Conservation (phyloP, 2,888 invertebrate genomes). For the Noctua comes region DNA sequence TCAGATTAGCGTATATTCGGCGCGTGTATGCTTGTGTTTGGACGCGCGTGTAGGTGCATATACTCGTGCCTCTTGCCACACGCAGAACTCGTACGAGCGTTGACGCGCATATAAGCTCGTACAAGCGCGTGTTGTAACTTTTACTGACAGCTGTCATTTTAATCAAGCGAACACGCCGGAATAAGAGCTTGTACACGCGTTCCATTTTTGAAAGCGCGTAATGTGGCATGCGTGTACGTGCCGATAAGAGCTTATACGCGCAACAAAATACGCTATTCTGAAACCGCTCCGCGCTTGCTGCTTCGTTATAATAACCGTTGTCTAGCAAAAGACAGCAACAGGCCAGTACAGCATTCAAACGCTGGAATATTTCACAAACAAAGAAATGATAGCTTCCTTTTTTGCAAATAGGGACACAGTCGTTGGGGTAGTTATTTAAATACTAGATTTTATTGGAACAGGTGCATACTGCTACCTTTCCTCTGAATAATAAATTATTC, state of each 20-base stretch:
- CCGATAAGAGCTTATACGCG: background rate
- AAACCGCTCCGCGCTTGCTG: background rate
- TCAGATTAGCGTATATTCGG: background rate
- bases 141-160: background rate
- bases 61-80: background rate
- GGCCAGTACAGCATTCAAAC: background rate
- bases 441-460: constrained; percentile 22
- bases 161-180: background rate
- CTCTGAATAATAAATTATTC: constrained; percentile 26
- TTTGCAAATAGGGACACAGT: background rate
- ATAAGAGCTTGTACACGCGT: background rate
- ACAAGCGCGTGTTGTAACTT: background rate
- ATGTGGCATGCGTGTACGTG: background rate
- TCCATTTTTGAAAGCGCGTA: background rate
- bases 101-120: background rate
- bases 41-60: background rate
- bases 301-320: background rate
- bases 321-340: background rate
- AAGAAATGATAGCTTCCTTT: too few species aligned
- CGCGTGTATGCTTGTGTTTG: background rate
- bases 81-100: background rate
- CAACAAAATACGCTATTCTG: background rate
- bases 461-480: constrained; percentile 12
- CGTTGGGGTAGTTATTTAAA: background rate
- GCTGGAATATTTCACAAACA: background rate